A percentile compares a stretch with the other conserved stretches of the same genome.
phyloP scores from a whole-genome alignment of 2,113 vertebrate species.

The Xiphophorus maculatus region DNA sequence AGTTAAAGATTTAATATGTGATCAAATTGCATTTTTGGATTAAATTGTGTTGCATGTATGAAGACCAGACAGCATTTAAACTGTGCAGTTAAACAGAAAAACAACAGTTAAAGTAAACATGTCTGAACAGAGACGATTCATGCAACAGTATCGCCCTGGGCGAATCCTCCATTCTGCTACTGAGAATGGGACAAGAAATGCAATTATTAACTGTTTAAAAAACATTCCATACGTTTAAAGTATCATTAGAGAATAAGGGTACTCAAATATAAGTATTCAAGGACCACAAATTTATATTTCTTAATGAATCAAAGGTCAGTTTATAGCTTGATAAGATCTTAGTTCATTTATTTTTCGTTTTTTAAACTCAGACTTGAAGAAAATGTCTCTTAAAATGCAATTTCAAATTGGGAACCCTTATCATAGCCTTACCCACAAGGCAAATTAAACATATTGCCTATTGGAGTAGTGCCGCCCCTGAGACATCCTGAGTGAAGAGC shows the following conservation, averaged over 20 bases:
- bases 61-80: not conserved
- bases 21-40: slow-evolving; percentile 14
- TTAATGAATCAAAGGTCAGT: too few relatives aligned
- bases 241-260: too few relatives aligned
- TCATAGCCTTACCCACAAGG: not conserved
- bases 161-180: not conserved
- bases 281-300: too few relatives aligned
- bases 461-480: too few relatives aligned
- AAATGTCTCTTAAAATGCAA: too few relatives aligned
- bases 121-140: not conserved
- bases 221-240: not conserved
- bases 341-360: too few relatives aligned
- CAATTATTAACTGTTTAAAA: not conserved
- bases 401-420: not conserved
- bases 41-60: not conserved
- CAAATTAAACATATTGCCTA: not conserved
- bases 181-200: not conserved
- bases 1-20: slow-evolving; percentile 50
- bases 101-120: not conserved
- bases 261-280: too few relatives aligned
- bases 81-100: not conserved
- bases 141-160: not conserved
- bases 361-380: too few relatives aligned
- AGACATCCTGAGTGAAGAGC: not conserved
- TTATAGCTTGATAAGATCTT: too few relatives aligned